These are phyloP conservation scores for Chrysomela aeneicollis DNA, from an alignment of 2,888 invertebrate species.

Conservation along the genomic window DNA sequence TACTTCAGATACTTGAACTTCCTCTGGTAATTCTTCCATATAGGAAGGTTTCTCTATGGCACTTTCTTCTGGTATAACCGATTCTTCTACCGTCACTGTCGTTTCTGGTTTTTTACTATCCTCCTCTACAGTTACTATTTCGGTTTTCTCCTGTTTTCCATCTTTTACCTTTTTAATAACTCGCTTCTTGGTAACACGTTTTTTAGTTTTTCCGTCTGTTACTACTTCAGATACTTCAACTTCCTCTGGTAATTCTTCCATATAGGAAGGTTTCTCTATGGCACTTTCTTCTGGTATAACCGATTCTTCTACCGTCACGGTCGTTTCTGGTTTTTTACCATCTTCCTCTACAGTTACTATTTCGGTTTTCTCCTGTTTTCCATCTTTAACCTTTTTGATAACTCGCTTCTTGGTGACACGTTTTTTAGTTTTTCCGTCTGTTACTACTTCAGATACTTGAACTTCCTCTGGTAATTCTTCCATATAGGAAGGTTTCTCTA, in stretches of 20 bases:
- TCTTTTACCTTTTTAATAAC: constrained; percentile 51
- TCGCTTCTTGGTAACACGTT: constrained; percentile 53
- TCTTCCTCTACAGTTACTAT: constrained; percentile 58
- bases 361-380: constrained; percentile 51
- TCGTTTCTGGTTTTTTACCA: constrained; percentile 51
- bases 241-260: constrained; percentile 49
- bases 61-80: constrained; percentile 39
- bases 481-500: constrained; percentile 50
- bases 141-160: constrained; percentile 50
- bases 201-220: constrained; percentile 51
- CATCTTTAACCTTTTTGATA: constrained; percentile 46
- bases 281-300: constrained; percentile 45
- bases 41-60: constrained; percentile 29
- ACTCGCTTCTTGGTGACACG: constrained; percentile 48
- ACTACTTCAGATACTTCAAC: constrained; percentile 52
- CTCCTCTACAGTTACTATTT: constrained; percentile 55
- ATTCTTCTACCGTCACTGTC: constrained; percentile 43
- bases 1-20: constrained; percentile 49
- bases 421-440: constrained; percentile 51
- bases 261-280: constrained; percentile 34
- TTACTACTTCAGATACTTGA: constrained; percentile 47
- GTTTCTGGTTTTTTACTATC: constrained; percentile 51
- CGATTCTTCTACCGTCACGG: constrained; percentile 54
- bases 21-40: constrained; percentile 47
- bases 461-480: constrained; percentile 48